Conservation (phyloP, 2,888 invertebrate genomes). For the Endotricha flammealis region DNA sequence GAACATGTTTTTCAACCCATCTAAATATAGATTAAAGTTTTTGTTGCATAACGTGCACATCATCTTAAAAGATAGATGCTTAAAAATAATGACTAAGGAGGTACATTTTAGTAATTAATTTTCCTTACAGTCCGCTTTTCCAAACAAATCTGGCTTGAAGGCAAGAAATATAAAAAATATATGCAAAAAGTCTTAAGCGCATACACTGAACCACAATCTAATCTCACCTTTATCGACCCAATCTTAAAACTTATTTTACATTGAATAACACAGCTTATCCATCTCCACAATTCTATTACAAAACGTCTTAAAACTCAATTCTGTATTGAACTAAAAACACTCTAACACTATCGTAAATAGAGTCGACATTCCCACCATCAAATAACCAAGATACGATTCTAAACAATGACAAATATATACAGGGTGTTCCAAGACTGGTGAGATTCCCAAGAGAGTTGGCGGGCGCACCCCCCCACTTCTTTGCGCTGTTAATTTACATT, state of each 20-base stretch:
- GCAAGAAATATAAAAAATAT: conserved; percentile 64
- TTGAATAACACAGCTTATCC: conserved; percentile 28
- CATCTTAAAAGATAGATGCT: too few relatives aligned
- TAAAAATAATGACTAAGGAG: not conserved
- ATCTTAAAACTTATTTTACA: conserved; percentile 25
- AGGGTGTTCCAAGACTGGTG: conserved; percentile 59
- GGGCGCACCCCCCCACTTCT: conserved; percentile 64
- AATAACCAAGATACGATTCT: conserved; percentile 3
- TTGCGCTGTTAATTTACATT: conserved; percentile 79
- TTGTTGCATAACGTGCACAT: too few relatives aligned
- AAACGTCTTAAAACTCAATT: conserved; percentile 10
- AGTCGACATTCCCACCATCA: conserved; percentile 12
- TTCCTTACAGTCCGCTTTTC: conserved; percentile 38
- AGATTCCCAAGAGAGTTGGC: conserved; percentile 49
- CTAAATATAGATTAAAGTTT: too few relatives aligned
- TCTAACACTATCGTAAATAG: accelerated
- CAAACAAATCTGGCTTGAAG: conserved; percentile 56
- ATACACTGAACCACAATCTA: conserved; percentile 15
- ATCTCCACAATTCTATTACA: conserved; percentile 4
- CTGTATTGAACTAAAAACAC: not conserved
- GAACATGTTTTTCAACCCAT: too few relatives aligned
- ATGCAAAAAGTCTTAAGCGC: conserved; percentile 45
- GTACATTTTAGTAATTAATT: conserved; percentile 31
- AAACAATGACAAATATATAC: conserved; percentile 22
- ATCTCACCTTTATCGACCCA: conserved; percentile 24